phyloP scores from a whole-genome alignment of 2,888 invertebrate genomes.

The Microctonus hyperodae region DNA sequence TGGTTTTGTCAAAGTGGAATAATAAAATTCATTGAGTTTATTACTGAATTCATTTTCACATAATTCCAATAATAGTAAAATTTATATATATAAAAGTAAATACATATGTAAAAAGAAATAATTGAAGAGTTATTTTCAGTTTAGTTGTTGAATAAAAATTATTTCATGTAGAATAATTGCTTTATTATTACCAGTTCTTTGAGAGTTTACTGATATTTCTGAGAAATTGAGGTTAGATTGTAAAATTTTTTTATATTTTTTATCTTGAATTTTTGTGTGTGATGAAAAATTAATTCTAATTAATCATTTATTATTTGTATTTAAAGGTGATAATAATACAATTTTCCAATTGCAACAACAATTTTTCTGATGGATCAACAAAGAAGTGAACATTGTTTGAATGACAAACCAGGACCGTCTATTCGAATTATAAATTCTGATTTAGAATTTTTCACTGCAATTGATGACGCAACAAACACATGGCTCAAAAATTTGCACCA shows the following conservation, averaged over 20 bases:
- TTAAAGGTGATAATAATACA: background rate
- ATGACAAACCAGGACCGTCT: background rate
- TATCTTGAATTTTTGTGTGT: no score
- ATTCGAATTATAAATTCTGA: conserved; percentile 33
- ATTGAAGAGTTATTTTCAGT: no score
- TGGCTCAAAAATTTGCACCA: conserved; percentile 54
- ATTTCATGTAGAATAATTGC: no score
- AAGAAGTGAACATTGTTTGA: background rate
- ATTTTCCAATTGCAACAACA: background rate
- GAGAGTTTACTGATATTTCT: no score
- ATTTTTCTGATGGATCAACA: conserved; percentile 21
- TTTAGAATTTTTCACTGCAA: conserved; percentile 42
- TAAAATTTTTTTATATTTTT: no score
- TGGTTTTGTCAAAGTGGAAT: background rate
- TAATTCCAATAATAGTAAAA: background rate
- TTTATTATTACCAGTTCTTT: no score
- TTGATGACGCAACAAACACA: conserved; percentile 51
- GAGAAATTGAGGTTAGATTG: no score
- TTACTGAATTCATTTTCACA: background rate
- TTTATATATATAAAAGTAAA: background rate
- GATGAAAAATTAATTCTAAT: no score
- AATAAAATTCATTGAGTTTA: background rate
- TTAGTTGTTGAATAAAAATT: no score
- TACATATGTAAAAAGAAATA: no score
- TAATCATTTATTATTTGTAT: background rate